These are phyloP conservation scores for Mimumesa dahlbomi DNA, from an alignment of 2,888 invertebrate genomes.

Conservation along the genomic window DNA sequence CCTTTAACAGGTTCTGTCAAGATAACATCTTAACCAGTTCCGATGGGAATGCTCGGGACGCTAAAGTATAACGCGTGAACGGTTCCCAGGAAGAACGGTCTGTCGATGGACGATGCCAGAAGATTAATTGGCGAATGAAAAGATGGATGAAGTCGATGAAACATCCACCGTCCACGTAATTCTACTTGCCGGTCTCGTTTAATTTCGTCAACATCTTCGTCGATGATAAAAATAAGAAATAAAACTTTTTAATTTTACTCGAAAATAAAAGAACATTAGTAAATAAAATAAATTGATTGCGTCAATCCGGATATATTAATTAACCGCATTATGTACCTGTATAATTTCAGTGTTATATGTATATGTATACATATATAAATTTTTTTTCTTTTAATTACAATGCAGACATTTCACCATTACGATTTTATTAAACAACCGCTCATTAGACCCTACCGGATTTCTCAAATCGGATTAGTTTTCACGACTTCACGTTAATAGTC, in stretches of 20 bases:
- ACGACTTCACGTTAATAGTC: too few species aligned
- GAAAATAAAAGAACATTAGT: background rate
- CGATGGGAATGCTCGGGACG: background rate
- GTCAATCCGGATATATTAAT: background rate
- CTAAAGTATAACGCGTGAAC: background rate
- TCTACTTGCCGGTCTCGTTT: too few species aligned
- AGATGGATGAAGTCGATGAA: constrained; percentile 6
- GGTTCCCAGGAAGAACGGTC: background rate
- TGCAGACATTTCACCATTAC: too few species aligned
- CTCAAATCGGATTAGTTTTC: too few species aligned
- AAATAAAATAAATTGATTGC: background rate
- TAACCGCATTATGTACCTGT: background rate
- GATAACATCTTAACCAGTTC: too few species aligned
- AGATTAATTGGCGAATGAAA: constrained; percentile 9
- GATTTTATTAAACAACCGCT: too few species aligned
- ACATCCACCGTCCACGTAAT: background rate
- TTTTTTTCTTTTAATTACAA: background rate
- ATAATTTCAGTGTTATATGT: background rate
- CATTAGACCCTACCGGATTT: too few species aligned
- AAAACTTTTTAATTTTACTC: too few species aligned
- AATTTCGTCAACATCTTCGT: background rate
- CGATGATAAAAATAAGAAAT: background rate
- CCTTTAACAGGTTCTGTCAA: too few species aligned
- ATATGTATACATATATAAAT: too few species aligned
- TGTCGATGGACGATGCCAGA: constrained; percentile 4